A percentile compares a stretch with the other conserved stretches of the same genome.
Conservation (phyloP, 2,113 vertebrate genomes). For the Rhinolophus sinicus region DNA sequence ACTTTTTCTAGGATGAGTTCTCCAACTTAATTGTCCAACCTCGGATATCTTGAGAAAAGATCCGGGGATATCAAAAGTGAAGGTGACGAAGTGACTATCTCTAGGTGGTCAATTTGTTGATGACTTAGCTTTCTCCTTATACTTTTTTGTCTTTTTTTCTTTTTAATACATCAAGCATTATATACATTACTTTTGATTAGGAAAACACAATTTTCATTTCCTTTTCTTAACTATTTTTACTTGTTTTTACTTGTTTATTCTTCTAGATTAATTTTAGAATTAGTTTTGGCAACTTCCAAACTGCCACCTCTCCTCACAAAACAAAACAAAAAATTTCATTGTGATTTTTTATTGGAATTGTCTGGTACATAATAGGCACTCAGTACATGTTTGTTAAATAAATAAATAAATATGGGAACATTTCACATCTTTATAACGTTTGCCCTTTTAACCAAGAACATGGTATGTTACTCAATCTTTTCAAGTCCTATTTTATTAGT, state of each 20-base stretch:
- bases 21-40: too few species aligned
- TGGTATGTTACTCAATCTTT: not conserved
- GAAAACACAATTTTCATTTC: not conserved
- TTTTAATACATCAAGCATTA: not conserved
- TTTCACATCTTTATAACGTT: conserved; percentile 35
- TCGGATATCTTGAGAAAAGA: not conserved
- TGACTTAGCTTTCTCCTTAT: conserved; percentile 18
- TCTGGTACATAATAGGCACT: not conserved
- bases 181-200: conserved; percentile 32
- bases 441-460: not conserved
- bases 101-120: not conserved
- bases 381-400: conserved; percentile 33
- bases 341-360: conserved; percentile 38
- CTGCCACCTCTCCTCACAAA: not conserved
- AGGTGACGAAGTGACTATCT: not conserved
- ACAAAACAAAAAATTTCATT: not conserved
- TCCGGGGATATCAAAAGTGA: not conserved
- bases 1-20: too few species aligned
- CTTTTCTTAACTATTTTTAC: not conserved
- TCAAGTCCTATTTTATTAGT: not conserved
- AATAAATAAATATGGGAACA: conserved; percentile 31
- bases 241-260: not conserved
- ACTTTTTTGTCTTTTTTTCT: not conserved
- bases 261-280: conserved; percentile 34
- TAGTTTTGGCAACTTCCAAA: conserved; percentile 23